Conservation (phyloP, 1,140 invertebrate species). For the Drosophila orena region DNA sequence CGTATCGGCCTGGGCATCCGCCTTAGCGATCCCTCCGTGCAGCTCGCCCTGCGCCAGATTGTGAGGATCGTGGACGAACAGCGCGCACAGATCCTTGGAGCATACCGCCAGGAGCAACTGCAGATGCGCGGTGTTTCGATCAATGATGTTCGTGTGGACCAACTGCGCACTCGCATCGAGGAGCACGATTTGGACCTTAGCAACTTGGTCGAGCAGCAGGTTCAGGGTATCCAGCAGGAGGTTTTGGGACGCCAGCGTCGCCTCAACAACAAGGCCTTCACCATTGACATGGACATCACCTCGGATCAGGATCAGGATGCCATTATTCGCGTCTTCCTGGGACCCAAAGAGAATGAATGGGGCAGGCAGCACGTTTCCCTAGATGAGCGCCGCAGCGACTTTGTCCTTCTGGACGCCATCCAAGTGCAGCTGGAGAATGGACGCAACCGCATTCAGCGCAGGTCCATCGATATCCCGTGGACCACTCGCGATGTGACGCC, state of each 20-base stretch:
- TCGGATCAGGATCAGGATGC: conserved; percentile 85
- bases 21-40: conserved; percentile 88
- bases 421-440: conserved; percentile 87
- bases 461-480: conserved; percentile 88
- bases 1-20: conserved; percentile 44
- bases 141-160: conserved; percentile 86
- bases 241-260: conserved; percentile 83
- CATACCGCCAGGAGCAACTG: conserved; percentile 78
- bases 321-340: conserved; percentile 86
- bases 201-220: conserved; percentile 81
- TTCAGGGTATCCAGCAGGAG: conserved; percentile 17
- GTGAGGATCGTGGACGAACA: conserved; percentile 85
- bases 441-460: conserved; percentile 88
- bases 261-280: conserved; percentile 89
- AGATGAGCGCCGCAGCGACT: conserved; percentile 87
- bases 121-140: conserved; percentile 87
- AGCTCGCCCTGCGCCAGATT: conserved; percentile 87
- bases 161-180: conserved; percentile 71
- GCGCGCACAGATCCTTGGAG: conserved; percentile 86
- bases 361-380: conserved; percentile 85
- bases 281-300: conserved; percentile 86
- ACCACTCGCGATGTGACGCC: conserved; percentile 88
- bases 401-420: conserved; percentile 90
- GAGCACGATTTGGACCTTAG: conserved; percentile 60
- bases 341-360: conserved; percentile 86